Evolutionary conservation across 1,140 invertebrate species (phyloP).

Genomic region (Zaprionus ornatus): DNA sequence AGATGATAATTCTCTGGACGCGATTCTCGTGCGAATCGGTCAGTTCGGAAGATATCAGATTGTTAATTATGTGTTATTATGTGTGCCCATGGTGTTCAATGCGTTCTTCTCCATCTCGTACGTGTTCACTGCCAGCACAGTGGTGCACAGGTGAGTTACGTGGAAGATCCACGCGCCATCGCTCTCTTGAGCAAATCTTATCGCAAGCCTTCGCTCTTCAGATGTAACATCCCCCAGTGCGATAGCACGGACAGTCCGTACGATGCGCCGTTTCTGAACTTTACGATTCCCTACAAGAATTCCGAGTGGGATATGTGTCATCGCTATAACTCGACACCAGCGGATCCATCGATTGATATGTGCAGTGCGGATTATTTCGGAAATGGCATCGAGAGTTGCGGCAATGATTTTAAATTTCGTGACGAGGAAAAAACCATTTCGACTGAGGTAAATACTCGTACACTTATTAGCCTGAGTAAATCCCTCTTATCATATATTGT

Average conservation of each 20-base stretch:
- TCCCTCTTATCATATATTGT: not conserved
- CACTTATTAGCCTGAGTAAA: not conserved
- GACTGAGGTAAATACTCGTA: constrained; percentile 64
- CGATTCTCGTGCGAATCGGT: constrained; percentile 73
- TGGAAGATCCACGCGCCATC: not conserved
- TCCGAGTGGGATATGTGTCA: constrained; percentile 84
- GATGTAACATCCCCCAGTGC: constrained; percentile 88
- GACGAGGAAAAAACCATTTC: constrained; percentile 72
- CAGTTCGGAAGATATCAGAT: constrained; percentile 86
- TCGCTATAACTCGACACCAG: constrained; percentile 69
- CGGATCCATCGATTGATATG: constrained; percentile 26
- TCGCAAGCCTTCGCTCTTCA: constrained; percentile 59
- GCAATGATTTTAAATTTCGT: constrained; percentile 66
- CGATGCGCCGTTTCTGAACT: constrained; percentile 85
- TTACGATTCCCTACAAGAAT: constrained; percentile 84
- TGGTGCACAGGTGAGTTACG: constrained; percentile 85
- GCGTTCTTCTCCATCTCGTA: constrained; percentile 85
- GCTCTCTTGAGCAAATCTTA: not conserved
- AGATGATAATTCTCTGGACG: constrained; percentile 68
- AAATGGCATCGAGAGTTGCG: constrained; percentile 47
- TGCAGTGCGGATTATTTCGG: constrained; percentile 80
- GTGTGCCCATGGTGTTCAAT: constrained; percentile 85
- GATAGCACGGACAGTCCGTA: constrained; percentile 83
- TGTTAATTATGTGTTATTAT: constrained; percentile 85
- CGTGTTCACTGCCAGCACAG: constrained; percentile 86